Conservation (phyloP, 2,797 vertebrate species). For the Poeciliopsis turneri region DNA sequence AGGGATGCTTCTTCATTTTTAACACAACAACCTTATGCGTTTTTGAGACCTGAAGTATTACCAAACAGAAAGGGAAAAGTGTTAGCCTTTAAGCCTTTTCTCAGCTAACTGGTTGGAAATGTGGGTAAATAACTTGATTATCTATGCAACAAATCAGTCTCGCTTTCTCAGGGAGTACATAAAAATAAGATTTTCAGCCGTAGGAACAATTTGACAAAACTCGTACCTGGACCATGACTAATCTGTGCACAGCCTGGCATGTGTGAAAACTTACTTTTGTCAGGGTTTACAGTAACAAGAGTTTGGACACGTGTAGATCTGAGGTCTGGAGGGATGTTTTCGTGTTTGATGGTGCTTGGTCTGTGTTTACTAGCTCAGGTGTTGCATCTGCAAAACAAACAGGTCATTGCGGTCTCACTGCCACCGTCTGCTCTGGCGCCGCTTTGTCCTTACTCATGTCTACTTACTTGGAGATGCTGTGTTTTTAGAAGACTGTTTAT, state of each 20-base stretch:
- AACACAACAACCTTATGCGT: neutral
- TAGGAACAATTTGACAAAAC: neutral
- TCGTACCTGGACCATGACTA: neutral
- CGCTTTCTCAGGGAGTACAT: neutral
- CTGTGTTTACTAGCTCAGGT: constrained; percentile 67
- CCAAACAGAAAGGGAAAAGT: neutral
- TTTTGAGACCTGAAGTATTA: neutral
- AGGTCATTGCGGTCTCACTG: constrained; percentile 61
- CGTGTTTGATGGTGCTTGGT: constrained; percentile 41
- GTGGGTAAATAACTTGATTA: neutral
- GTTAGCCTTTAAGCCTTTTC: too few relatives aligned
- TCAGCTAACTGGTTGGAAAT: neutral
- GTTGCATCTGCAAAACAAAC: constrained; percentile 68
- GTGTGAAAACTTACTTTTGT: constrained; percentile 14
- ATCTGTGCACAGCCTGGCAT: neutral
- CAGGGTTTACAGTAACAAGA: constrained; percentile 14
- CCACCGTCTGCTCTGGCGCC: constrained; percentile 51
- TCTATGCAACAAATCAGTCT: neutral
- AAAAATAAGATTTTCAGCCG: neutral
- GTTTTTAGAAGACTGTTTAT: neutral
- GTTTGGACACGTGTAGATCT: constrained; percentile 1
- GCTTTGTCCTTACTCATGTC: constrained; percentile 30
- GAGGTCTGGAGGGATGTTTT: constrained; percentile 5
- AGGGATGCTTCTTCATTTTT: neutral
- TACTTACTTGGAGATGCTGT: constrained; percentile 8